Percentiles rank a stretch among this genome's conserved stretches.
Conservation (phyloP, 2,113 vertebrate species). For the human (Homo sapiens) region DNA sequence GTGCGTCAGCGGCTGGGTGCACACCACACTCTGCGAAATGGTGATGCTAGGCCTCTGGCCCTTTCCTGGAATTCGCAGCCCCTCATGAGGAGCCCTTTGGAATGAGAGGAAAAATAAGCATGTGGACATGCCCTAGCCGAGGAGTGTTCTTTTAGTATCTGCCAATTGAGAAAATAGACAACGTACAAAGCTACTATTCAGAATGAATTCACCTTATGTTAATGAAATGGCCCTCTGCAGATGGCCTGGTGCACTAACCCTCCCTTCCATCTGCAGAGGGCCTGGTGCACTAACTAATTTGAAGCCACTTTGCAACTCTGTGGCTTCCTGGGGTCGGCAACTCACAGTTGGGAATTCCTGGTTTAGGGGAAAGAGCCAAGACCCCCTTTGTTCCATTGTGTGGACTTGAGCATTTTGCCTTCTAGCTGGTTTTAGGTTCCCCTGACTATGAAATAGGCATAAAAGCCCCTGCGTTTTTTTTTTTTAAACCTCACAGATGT, state of each 20-base stretch:
- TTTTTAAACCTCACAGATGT: not conserved
- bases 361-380: not conserved
- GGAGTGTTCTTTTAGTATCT: not conserved
- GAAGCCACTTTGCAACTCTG: not conserved
- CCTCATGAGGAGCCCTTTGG: not conserved
- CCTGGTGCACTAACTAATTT: not conserved
- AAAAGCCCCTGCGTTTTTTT: not conserved
- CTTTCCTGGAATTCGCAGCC: not conserved
- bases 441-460: not conserved
- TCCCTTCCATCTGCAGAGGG: not conserved
- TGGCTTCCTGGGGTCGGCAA: not conserved
- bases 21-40: not conserved
- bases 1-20: accelerated
- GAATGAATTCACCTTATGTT: not conserved
- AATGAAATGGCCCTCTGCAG: not conserved
- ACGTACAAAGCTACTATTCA: not conserved
- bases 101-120: not conserved
- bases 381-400: not conserved
- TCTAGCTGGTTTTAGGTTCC: not conserved
- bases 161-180: not conserved
- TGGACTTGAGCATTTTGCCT: not conserved
- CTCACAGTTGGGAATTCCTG: not conserved
- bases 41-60: not conserved
- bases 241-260: too few species aligned
- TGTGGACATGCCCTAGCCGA: not conserved